Evolutionary conservation across 2,113 vertebrate genomes (phyloP).

Genomic region (Lipophrys pholis): DNA sequence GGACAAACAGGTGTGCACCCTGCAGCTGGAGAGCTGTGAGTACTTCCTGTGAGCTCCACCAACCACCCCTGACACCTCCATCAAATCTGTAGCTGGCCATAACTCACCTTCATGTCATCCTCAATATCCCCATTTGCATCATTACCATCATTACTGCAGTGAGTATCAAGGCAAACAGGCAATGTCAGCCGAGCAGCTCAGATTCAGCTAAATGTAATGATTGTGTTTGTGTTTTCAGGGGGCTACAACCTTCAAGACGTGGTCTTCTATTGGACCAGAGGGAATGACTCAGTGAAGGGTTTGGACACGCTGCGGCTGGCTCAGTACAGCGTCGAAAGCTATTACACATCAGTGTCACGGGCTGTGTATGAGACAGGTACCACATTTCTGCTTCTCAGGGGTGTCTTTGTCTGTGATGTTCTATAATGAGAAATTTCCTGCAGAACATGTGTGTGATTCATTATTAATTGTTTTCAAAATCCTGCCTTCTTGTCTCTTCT

Average conservation of each 20-base stretch:
- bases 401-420: not conserved
- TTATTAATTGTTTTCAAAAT: too few species aligned
- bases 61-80: not conserved
- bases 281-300: slow-evolving; percentile 91
- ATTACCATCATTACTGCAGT: slow-evolving; percentile 30
- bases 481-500: slow-evolving; percentile 6
- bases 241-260: slow-evolving; percentile 93
- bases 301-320: slow-evolving; percentile 87
- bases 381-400: not conserved
- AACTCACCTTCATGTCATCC: slow-evolving; percentile 16
- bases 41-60: slow-evolving; percentile 40
- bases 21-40: slow-evolving; percentile 97
- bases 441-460: not conserved
- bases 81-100: slow-evolving; percentile 26
- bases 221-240: slow-evolving; percentile 79
- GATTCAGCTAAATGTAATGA: not conserved
- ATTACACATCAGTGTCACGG: slow-evolving; percentile 89
- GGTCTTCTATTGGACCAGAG: slow-evolving; percentile 92
- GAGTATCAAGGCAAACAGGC: slow-evolving; percentile 36
- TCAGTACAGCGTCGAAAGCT: slow-evolving; percentile 91
- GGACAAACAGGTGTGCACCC: slow-evolving; percentile 92
- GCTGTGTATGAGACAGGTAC: slow-evolving; percentile 92
- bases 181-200: not conserved
- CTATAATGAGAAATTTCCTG: not conserved
- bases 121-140: not conserved